phyloP scores from a whole-genome alignment of 1,140 invertebrate genomes.

The Metopolophium dirhodum region DNA sequence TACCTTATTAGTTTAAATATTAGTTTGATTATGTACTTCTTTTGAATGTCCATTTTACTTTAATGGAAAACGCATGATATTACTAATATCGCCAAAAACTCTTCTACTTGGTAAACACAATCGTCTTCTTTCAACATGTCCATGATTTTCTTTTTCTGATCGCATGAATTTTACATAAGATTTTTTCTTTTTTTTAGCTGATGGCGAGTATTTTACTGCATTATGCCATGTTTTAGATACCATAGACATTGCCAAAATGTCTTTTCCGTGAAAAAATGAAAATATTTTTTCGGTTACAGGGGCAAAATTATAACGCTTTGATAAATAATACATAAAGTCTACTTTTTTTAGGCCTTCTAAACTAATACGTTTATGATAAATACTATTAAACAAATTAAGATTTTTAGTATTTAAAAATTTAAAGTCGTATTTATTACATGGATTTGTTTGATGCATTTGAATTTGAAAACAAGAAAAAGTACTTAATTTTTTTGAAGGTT shows the following conservation, averaged over 20 bases:
- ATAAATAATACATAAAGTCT: constrained; percentile 34
- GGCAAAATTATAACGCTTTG: constrained; percentile 1
- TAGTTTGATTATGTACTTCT: background rate
- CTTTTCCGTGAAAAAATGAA: background rate
- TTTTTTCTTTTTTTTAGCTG: background rate
- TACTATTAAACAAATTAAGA: background rate
- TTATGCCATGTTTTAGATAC: constrained; percentile 19
- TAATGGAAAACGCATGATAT: background rate
- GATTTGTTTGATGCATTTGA: background rate
- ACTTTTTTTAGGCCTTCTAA: constrained; percentile 25
- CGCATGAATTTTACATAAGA: background rate
- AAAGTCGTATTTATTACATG: background rate
- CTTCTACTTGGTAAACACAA: background rate
- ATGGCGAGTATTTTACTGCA: constrained; percentile 1
- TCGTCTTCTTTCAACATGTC: background rate
- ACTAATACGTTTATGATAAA: background rate
- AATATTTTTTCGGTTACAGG: constrained; percentile 25
- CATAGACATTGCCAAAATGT: constrained; percentile 8
- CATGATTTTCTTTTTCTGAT: constrained; percentile 13
- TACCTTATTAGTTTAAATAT: background rate
- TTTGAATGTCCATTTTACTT: background rate
- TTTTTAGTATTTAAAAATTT: background rate
- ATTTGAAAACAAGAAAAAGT: background rate
- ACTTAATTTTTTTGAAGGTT: background rate
- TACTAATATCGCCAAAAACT: constrained; percentile 5